Evolutionary conservation across 2,113 vertebrate genomes (phyloP), one percentile per base, ranked within the genome.

Genomic region (Casuarius casuarius): DNA sequence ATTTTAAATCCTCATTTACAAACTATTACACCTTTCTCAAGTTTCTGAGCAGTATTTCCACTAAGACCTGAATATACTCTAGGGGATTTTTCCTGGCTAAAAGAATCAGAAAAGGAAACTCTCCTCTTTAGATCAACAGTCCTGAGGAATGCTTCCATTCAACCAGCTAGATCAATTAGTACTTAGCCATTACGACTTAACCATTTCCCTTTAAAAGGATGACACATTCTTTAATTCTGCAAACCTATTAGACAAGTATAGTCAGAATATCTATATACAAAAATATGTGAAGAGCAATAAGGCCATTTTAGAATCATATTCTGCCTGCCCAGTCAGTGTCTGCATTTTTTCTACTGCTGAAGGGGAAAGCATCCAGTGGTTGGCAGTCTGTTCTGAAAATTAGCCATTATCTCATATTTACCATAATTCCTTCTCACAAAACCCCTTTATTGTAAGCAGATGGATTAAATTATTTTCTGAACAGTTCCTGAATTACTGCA

Each of bases 1-100:
- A 94, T 96, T 97, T 97, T 95, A 95, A 97, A 96, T 90, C 67
- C 79, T 94, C 93, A 92, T 97, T 97, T 97, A 87, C 74, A 97
- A 96, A 96, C 74, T 72, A 28, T 67, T 92, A 85, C 35, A 66
- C 89, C 49, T 89, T 95, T 97, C 88, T 89, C n/a, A 82, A 91
- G 72, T 95, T 96, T 95, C 82, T 84, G 52, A 63, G 56, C 61
- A 96, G 89, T 93, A 95, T 88, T 97, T 94, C 84, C 61, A 44
- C 81, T 54, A 88, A 96, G 87, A 84, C 29, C 66, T 66, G 31
- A 52, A 11, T 46, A 80, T 75, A 89, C 77, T 89, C 66, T 76
- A 65, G 63, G 65, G 90, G 17, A 10, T 91, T 94, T 95, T 87
- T 67, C 28, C 86, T 94, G 58, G 22, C 9, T 96, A 90, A 90